Percentiles rank a stretch among this genome's conserved stretches.
phyloP scores from a whole-genome alignment of 2,888 invertebrate genomes.

The Philopedon plagiatum region DNA sequence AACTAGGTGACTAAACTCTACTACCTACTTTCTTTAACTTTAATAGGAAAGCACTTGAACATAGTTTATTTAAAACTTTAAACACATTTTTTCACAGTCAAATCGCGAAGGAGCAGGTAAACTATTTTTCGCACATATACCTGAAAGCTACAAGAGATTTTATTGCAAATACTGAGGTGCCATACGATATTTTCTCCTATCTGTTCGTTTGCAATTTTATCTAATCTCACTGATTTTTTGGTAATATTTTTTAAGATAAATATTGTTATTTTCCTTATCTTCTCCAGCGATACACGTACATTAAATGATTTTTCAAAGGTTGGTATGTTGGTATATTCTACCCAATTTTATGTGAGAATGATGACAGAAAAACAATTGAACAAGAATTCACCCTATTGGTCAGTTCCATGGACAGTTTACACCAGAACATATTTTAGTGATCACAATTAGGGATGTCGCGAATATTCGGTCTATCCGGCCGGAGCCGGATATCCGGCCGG shows the following conservation, averaged over 20 bases:
- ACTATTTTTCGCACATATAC: background rate
- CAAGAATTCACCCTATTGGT: no score
- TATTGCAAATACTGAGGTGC: background rate
- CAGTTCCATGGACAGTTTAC: no score
- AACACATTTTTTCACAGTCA: background rate
- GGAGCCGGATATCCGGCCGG: no score
- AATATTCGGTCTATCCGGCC: no score
- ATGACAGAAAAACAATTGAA: no score
- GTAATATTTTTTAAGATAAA: conserved; percentile 46
- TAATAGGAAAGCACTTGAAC: conserved; percentile 42
- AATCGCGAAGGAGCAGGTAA: background rate
- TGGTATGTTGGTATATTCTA: no score
- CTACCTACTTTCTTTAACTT: conserved; percentile 20
- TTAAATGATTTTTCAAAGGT: background rate
- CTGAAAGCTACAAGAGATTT: background rate
- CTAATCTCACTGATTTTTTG: conserved; percentile 37
- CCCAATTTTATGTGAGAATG: no score
- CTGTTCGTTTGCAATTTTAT: conserved; percentile 30
- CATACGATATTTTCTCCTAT: conserved; percentile 2
- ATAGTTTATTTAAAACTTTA: background rate
- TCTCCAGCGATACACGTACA: background rate
- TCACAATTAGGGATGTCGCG: no score
- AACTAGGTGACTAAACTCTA: background rate
- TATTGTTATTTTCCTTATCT: conserved; percentile 21
- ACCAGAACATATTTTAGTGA: no score